Base-by-base conservation (phyloP, 2,797 vertebrate species). In the Paguma larvata region DNA sequence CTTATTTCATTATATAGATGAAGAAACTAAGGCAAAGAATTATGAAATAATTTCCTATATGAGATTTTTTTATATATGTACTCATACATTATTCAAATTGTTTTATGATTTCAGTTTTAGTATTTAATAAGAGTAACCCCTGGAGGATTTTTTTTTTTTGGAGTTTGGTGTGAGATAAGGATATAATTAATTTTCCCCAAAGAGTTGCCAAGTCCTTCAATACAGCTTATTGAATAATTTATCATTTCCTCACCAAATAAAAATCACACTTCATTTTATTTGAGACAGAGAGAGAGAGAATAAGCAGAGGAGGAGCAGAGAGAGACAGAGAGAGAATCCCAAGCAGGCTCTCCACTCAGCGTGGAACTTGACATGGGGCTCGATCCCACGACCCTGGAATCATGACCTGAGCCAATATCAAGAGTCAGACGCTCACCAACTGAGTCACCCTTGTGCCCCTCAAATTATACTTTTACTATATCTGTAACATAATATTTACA, bases 111-210 rank as follows among this genome's bases (percentile, higher is more conserved):
- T 96, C 41, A 77, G 79, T 83, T 94, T 72, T 84, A 84, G 56
- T 78, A 92, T 48, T 73, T 72, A 85, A 88, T 85, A 92, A 85
- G 15, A 82, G 14, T 34, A 88, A 59, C 56, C 19, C n/a, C 10
- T 3, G 7, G 19, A 12, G 27, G 44, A 13, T 5, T 30, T 21
- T 80, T 70, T 27, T 65, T 56, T 59, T 56, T 15, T 8, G 6
- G 11, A 80, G 11, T 30, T 80, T 53, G 25, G 30, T 78, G 0
- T 48, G 13, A 95, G 21, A 68, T 65, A 7, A 90, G 5, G 32
- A 51, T 84, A 80, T 63, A 91, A 89, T 87, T 87, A 79, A 44
- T 95, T 97, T 79, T 70, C 21, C 32, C 80, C 21, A 34, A 89
- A 92, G 32, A 73, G 30, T 72, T 72, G 7, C 19, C n/a, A 95